A percentile compares a stretch with the other conserved stretches of the same genome.
phyloP scores from a whole-genome alignment of 2,888 invertebrate genomes.

The Apamea epomidion region DNA sequence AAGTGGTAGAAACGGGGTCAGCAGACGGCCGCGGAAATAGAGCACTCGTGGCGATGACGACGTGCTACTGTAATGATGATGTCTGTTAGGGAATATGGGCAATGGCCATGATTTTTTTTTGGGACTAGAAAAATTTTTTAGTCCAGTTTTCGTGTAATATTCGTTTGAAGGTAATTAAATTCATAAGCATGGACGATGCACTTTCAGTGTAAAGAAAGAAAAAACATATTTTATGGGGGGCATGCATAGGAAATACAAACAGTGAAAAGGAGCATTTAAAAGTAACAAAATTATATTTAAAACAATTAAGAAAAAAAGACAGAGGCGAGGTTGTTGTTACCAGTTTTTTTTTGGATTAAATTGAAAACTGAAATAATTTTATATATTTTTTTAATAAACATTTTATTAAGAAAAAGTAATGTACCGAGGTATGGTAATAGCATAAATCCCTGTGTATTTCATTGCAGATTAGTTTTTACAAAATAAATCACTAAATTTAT shows the following conservation, averaged over 20 bases:
- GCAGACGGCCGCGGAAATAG: slow-evolving; percentile 70
- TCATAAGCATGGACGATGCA: no score
- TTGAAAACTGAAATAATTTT: neutral
- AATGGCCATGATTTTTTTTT: slow-evolving; percentile 55
- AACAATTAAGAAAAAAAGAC: no score
- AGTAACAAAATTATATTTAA: no score
- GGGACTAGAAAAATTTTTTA: neutral
- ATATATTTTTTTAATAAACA: neutral
- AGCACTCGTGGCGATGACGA: slow-evolving; percentile 68
- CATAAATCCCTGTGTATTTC: neutral
- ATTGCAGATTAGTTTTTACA: neutral
- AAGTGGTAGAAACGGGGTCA: slow-evolving; percentile 79
- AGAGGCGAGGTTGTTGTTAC: no score
- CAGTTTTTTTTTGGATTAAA: no score
- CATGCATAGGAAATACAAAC: no score
- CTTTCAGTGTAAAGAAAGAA: no score
- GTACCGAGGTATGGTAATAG: no score
- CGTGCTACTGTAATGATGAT: slow-evolving; percentile 56
- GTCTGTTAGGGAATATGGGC: slow-evolving; percentile 27
- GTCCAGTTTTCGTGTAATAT: neutral
- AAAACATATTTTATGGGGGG: no score
- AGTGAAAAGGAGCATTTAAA: no score
- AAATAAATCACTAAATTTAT: neutral
- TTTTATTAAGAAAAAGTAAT: neutral
- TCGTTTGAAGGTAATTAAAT: neutral